Percentiles rank a stretch among this genome's conserved stretches.
These are phyloP conservation scores for Synergus itoensis DNA, from an alignment of 2,888 invertebrate species.

Conservation along the genomic window DNA sequence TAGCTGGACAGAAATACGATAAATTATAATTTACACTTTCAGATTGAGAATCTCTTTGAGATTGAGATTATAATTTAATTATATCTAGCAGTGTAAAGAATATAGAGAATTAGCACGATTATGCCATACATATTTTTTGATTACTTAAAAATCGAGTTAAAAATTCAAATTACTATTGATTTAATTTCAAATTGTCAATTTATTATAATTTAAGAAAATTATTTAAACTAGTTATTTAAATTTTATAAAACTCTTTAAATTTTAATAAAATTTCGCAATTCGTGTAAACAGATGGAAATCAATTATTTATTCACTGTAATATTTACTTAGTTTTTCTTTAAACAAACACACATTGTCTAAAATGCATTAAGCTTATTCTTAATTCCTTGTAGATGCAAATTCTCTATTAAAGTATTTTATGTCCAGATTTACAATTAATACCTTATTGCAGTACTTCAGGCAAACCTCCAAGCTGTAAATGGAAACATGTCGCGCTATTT, in stretches of 20 bases:
- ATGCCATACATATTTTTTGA: neutral
- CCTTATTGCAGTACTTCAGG: neutral
- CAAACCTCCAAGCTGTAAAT: neutral
- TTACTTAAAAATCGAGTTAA: no score
- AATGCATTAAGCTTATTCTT: no score
- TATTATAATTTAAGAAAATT: no score
- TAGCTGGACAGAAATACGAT: slow-evolving; percentile 44
- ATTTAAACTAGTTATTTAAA: no score
- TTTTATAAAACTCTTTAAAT: no score
- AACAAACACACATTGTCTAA: no score
- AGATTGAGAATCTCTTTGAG: neutral
- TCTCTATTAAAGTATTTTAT: neutral
- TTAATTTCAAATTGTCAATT: no score
- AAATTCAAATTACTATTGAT: no score
- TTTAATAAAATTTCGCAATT: no score
- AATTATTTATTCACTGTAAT: no score
- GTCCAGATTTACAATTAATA: neutral
- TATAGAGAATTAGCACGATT: neutral
- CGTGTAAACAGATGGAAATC: no score
- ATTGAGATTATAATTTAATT: neutral
- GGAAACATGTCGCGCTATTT: neutral
- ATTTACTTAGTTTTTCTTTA: no score
- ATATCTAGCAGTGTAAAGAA: neutral
- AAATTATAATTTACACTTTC: slow-evolving; percentile 5
- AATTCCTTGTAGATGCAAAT: neutral